Evolutionary conservation across 2,113 vertebrate species (phyloP).

Genomic region (Aptenodytes forsteri): DNA sequence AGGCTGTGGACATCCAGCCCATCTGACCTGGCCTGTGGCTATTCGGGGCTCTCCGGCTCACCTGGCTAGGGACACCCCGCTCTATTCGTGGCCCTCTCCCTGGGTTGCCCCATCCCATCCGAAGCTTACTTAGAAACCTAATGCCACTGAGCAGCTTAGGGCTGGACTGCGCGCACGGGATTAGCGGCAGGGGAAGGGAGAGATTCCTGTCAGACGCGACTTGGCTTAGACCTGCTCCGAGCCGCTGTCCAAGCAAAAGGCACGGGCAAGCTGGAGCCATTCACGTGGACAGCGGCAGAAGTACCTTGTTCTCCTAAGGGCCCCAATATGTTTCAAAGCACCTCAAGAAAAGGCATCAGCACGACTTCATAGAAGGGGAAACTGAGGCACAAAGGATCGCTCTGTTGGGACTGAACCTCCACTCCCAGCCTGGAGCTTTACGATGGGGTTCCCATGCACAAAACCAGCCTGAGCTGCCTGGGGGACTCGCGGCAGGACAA

Average conservation of each 20-base stretch:
- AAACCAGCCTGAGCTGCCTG: neutral
- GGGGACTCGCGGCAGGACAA: neutral
- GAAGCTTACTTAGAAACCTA: neutral
- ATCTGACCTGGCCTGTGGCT: neutral
- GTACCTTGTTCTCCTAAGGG: neutral
- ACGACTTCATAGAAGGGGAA: neutral
- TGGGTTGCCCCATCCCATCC: neutral
- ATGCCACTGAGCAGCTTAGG: constrained; percentile 23
- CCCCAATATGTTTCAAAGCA: neutral
- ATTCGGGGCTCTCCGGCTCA: neutral
- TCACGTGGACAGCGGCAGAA: neutral
- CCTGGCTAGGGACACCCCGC: neutral
- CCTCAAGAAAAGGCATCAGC: neutral
- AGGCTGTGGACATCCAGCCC: neutral
- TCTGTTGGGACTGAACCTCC: neutral
- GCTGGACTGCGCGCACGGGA: accelerated
- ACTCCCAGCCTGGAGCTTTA: neutral
- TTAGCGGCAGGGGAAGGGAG: neutral
- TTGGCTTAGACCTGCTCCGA: neutral
- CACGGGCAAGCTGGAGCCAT: neutral
- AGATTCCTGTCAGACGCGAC: accelerated
- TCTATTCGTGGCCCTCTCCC: neutral
- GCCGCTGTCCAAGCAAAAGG: neutral
- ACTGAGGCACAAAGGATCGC: accelerated
- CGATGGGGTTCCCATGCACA: accelerated